phyloP scores from a whole-genome alignment of 1,140 invertebrate genomes.

The Pollicipes pollicipes region DNA sequence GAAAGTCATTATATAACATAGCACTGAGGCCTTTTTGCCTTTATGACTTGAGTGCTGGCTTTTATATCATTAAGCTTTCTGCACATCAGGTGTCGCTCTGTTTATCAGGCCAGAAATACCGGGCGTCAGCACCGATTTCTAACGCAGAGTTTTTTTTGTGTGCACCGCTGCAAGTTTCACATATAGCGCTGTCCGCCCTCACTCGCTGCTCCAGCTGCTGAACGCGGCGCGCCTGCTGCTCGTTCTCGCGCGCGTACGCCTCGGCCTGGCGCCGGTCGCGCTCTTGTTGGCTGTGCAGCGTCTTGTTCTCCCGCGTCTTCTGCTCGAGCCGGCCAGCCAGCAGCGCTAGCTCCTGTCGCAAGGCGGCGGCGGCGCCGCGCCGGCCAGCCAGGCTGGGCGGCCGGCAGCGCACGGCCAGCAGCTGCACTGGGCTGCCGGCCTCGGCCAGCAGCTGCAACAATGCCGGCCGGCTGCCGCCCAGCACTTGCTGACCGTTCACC shows the following conservation, averaged over 20 bases:
- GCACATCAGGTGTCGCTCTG: too few relatives aligned
- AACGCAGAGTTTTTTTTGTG: too few relatives aligned
- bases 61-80: too few relatives aligned
- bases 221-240: slow-evolving; percentile 64
- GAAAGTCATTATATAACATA: too few relatives aligned
- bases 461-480: slow-evolving; percentile 35
- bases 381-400: not conserved
- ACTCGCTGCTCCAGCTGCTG: slow-evolving; percentile 75
- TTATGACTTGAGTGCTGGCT: too few relatives aligned
- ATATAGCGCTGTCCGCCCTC: too few relatives aligned
- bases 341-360: slow-evolving; percentile 19
- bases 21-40: too few relatives aligned
- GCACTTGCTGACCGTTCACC: slow-evolving; percentile 57
- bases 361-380: slow-evolving; percentile 2
- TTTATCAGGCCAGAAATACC: too few relatives aligned
- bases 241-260: slow-evolving; percentile 50
- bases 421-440: not conserved
- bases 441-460: slow-evolving; percentile 9
- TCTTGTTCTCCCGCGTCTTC: slow-evolving; percentile 27
- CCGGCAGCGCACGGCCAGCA: not conserved
- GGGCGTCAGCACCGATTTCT: too few relatives aligned
- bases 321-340: slow-evolving; percentile 23
- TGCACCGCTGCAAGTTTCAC: too few relatives aligned
- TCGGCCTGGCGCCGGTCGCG: slow-evolving; percentile 29
- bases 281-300: slow-evolving; percentile 18